Base-by-base conservation (phyloP, 2,888 invertebrate genomes). In the Choristoneura rosaceana region DNA sequence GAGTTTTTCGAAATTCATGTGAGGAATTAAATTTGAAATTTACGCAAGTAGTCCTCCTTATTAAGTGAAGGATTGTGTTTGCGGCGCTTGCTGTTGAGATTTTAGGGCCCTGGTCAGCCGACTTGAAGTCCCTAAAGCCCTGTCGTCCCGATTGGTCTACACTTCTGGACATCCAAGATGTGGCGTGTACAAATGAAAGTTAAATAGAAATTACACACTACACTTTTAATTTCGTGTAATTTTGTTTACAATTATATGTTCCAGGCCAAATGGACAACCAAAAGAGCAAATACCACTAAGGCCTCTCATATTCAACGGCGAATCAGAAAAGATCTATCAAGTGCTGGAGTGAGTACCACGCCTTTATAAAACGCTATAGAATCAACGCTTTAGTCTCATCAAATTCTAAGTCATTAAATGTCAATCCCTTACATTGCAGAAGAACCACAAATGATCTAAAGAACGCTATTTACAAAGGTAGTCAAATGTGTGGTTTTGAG, bases 211-310 rank as follows among this genome's bases (percentile, higher is more conserved):
- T 25, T 25, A 25, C 25, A 25, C 25, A 25, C 1, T 25, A 25
- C 25, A 25, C 25, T 25, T 25, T 25, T 25, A 25, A 25, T 25
- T 25, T 25, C 2, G 25, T 1, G 25, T 25, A 25, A 0, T n/a
- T n/a, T 8, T 7, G 2, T 50, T 34, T 4, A 34, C 34, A 0
- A 50, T 12, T 33, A 0, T 50, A 33, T 71, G 71, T 80, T 82
- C 43, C 82, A 94, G 94, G 74, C 92, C 92, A 62, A 93, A 94
- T 63, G 93, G 94, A 75, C 93, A 93, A 79, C 90, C 92, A 4
- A 95, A 93, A 75, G 97, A 97, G 84, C 97, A 96, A 81, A 98
- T 98, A 87, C 98, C 98, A 64, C 91, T 98, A 81, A 94, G 96
- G 82, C 96, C 97, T 69, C 93, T 97, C 58, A 95, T 96, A 80